phyloP scores from a whole-genome alignment of 2,113 vertebrate species.

The Heterotis niloticus region DNA sequence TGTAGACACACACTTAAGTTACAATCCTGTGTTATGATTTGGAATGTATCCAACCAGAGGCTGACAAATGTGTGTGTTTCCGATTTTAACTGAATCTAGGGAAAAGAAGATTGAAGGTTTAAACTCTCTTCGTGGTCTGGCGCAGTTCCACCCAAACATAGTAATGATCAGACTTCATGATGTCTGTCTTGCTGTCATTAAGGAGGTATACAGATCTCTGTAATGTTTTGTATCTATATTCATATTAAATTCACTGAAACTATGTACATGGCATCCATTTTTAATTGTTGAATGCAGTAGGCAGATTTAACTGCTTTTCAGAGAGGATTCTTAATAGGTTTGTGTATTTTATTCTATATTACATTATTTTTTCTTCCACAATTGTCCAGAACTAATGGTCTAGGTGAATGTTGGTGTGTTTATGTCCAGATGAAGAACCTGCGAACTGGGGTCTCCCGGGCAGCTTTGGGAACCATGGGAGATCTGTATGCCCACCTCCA shows the following conservation, averaged over 20 bases:
- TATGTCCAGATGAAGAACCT: constrained; percentile 86
- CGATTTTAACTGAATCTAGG: constrained; percentile 59
- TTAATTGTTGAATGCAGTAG: too few relatives aligned
- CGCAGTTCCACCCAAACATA: constrained; percentile 73
- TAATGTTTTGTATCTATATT: background rate
- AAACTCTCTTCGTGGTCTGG: constrained; percentile 75
- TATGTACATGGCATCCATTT: too few relatives aligned
- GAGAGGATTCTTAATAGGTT: too few relatives aligned
- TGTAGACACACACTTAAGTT: too few relatives aligned
- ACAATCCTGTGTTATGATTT: too few relatives aligned
- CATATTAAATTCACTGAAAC: too few relatives aligned
- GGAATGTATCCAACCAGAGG: too few relatives aligned
- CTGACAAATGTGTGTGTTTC: background rate
- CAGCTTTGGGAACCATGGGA: constrained; percentile 80
- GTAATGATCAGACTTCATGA: constrained; percentile 81
- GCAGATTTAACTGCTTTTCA: too few relatives aligned
- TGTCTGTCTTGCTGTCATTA: constrained; percentile 74
- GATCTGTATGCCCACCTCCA: constrained; percentile 82
- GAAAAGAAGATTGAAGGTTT: constrained; percentile 94
- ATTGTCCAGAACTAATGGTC: background rate
- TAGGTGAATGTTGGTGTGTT: background rate
- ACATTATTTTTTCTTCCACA: background rate
- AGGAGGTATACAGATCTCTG: constrained; percentile 72
- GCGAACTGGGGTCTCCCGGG: constrained; percentile 88
- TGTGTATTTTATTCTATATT: too few relatives aligned